Evolutionary conservation across 2,113 vertebrate genomes (phyloP).

Genomic region (Sialia sialis): DNA sequence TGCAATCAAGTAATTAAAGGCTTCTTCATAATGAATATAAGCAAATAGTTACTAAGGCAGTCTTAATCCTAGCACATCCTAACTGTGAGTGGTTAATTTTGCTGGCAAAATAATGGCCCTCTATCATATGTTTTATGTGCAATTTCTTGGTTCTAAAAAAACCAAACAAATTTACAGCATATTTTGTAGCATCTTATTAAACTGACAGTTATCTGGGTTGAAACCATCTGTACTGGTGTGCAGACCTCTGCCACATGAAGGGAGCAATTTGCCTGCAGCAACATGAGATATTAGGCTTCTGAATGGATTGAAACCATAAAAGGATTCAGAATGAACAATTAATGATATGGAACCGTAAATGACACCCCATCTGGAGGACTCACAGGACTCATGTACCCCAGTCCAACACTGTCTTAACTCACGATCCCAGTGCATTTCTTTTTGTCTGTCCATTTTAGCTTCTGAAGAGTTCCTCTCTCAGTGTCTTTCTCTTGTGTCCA

Average conservation of each 20-base stretch:
- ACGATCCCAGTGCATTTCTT: neutral
- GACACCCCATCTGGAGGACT: neutral
- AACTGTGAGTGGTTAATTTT: constrained; percentile 15
- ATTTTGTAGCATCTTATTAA: neutral
- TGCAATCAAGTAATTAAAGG: constrained; percentile 57
- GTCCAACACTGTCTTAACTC: neutral
- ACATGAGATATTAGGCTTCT: neutral
- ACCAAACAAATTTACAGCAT: neutral
- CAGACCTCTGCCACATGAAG: neutral
- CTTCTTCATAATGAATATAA: neutral
- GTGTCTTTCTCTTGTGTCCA: neutral
- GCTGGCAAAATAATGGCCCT: neutral
- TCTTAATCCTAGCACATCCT: neutral
- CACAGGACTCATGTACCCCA: neutral
- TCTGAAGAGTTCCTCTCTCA: neutral
- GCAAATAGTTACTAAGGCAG: constrained; percentile 13
- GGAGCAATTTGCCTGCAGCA: neutral
- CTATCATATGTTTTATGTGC: neutral
- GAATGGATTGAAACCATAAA: neutral
- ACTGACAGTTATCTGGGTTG: neutral
- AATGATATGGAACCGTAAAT: neutral
- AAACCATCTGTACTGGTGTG: neutral
- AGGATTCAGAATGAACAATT: neutral
- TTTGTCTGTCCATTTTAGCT: neutral
- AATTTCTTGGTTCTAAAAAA: neutral